phyloP scores from a whole-genome alignment of 2,888 invertebrate species.

The Diaprepes abbreviatus region DNA sequence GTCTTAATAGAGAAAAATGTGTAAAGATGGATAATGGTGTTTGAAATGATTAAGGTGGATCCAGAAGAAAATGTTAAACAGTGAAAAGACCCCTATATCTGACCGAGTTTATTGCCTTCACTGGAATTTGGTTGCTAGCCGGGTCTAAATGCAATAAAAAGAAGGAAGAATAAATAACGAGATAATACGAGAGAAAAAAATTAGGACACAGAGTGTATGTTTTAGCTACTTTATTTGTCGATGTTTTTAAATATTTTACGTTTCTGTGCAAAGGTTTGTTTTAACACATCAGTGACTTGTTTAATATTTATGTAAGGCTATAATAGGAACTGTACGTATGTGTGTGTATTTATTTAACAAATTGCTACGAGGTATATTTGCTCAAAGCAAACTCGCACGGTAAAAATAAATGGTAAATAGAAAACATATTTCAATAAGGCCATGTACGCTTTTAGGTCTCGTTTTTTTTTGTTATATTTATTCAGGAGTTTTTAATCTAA shows the following conservation, averaged over 20 bases:
- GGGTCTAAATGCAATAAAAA: too few species aligned
- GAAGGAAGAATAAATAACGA: too few species aligned
- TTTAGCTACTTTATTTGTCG: slow-evolving; percentile 9
- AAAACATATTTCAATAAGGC: slow-evolving; percentile 62
- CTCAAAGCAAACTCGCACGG: slow-evolving; percentile 46
- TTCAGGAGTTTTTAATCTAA: slow-evolving; percentile 2
- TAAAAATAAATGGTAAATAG: slow-evolving; percentile 63
- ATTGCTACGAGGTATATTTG: slow-evolving; percentile 54
- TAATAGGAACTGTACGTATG: slow-evolving; percentile 40
- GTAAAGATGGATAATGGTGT: too few species aligned
- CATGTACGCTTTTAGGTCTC: slow-evolving; percentile 53
- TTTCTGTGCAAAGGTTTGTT: slow-evolving; percentile 32
- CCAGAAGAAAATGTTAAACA: too few species aligned
- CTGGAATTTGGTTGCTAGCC: too few species aligned
- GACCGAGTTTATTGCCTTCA: too few species aligned
- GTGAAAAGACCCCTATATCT: too few species aligned
- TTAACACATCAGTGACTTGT: slow-evolving; percentile 46
- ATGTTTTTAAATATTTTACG: slow-evolving; percentile 13
- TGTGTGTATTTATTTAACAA: slow-evolving; percentile 58
- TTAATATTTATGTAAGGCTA: slow-evolving; percentile 45
- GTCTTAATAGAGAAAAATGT: too few species aligned
- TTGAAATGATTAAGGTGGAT: too few species aligned
- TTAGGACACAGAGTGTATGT: not conserved
- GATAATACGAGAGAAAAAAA: too few species aligned
- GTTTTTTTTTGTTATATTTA: slow-evolving; percentile 21